phyloP scores from a whole-genome alignment of 2,888 invertebrate species.

The Ernsta delagoae region DNA sequence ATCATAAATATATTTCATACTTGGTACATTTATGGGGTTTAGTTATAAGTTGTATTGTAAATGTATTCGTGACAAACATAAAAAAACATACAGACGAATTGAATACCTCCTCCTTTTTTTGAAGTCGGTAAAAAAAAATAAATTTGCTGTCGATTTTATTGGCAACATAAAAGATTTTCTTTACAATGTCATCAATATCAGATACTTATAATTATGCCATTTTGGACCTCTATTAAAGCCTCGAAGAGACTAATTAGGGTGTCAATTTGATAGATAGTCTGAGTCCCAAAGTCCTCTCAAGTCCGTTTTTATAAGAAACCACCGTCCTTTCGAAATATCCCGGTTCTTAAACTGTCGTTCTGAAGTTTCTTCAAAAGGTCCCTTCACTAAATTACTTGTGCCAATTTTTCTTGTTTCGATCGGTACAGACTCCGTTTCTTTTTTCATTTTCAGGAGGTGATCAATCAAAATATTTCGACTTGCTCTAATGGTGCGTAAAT shows the following conservation, averaged over 20 bases:
- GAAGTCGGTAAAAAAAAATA: no score
- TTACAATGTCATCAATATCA: not conserved
- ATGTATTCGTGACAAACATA: no score
- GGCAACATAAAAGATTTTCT: no score
- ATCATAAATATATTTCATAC: no score
- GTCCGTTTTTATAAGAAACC: not conserved
- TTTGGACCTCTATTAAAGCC: not conserved
- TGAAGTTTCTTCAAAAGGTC: constrained; percentile 1
- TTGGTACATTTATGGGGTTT: no score
- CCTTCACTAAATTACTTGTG: constrained; percentile 3
- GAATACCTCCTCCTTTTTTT: no score
- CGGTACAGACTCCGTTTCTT: not conserved
- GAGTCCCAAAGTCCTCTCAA: not conserved
- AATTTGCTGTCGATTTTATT: no score
- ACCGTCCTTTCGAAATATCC: not conserved
- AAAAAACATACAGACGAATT: no score
- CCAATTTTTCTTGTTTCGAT: constrained; percentile 3
- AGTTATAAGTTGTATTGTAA: no score
- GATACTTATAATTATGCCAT: not conserved
- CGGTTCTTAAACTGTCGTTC: constrained; percentile 12
- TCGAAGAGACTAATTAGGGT: constrained; percentile 8
- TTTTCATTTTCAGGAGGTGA: not conserved
- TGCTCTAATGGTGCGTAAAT: not conserved
- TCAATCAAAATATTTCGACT: not conserved
- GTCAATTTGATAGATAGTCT: constrained; percentile 12